Conservation (phyloP, 2,113 vertebrate genomes). For the Alaudala cheleensis region DNA sequence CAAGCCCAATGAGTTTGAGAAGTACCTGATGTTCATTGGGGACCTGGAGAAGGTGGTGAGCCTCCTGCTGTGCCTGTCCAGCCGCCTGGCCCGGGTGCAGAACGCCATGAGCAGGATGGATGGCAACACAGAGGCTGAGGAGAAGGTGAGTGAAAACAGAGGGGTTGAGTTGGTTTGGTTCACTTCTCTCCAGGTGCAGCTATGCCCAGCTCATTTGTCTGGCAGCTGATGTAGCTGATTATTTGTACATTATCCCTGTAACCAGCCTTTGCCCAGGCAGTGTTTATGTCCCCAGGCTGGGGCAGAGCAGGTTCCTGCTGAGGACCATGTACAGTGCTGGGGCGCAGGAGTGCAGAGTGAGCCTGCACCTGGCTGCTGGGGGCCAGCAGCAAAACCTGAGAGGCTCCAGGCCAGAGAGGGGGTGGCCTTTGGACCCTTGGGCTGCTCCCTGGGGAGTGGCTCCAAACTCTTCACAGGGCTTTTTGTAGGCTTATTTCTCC, state of each 20-base stretch:
- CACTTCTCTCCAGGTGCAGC: background rate
- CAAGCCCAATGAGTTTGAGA: conserved; percentile 81
- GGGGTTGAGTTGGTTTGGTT: background rate
- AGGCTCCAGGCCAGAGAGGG: background rate
- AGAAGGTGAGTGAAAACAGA: no score
- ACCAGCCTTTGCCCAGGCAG: background rate
- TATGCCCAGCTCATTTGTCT: background rate
- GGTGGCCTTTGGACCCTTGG: background rate
- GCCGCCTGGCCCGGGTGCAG: conserved; percentile 86
- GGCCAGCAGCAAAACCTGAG: background rate
- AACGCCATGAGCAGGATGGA: conserved; percentile 81
- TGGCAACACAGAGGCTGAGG: conserved; percentile 66
- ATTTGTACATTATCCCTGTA: background rate
- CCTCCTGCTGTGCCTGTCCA: conserved; percentile 89
- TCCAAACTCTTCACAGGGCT: background rate
- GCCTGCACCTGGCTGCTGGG: background rate
- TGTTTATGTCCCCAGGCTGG: background rate
- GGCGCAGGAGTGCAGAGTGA: background rate
- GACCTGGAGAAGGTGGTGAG: conserved; percentile 92
- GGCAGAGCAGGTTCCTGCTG: background rate
- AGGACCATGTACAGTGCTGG: background rate
- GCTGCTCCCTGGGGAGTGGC: background rate
- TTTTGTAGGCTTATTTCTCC: background rate
- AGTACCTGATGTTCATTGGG: conserved; percentile 85
- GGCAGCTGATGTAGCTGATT: background rate